Evolutionary conservation across 2,797 vertebrate genomes (phyloP).

Genomic region (Bovichtus variegatus): DNA sequence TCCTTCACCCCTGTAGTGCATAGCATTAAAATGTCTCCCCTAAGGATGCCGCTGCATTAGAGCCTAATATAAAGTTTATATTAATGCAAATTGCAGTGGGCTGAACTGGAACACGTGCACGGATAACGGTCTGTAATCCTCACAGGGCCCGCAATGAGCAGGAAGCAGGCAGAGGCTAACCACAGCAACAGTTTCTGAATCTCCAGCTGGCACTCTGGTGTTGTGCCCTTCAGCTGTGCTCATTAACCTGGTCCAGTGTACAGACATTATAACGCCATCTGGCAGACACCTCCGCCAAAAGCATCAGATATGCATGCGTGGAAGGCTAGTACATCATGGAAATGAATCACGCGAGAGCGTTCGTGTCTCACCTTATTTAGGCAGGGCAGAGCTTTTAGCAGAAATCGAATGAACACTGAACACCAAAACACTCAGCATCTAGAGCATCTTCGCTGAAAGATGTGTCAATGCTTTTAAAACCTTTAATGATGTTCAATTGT

Average conservation of each 20-base stretch:
- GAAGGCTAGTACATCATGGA: background rate
- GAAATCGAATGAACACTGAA: background rate
- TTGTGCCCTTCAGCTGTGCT: conserved; percentile 58
- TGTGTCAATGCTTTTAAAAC: background rate
- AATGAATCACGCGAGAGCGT: background rate
- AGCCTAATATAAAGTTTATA: conserved; percentile 69
- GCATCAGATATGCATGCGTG: background rate
- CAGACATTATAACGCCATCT: conserved; percentile 39
- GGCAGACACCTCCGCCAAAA: conserved; percentile 19
- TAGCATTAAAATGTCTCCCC: conserved; percentile 52
- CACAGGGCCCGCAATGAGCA: conserved; percentile 41
- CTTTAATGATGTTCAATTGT: background rate
- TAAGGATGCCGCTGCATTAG: conserved; percentile 39
- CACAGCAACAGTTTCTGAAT: conserved; percentile 57
- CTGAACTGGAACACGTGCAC: conserved; percentile 50
- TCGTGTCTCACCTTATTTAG: background rate
- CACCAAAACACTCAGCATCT: background rate
- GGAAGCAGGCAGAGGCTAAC: conserved; percentile 64
- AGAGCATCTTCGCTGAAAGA: background rate
- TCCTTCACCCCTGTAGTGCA: conserved; percentile 48
- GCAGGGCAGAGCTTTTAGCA: background rate
- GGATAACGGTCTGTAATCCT: conserved; percentile 54
- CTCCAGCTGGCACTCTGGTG: conserved; percentile 29
- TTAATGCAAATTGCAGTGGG: conserved; percentile 73
- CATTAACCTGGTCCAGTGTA: conserved; percentile 65